Conservation (phyloP, 1,140 invertebrate genomes). For the Andricus grossulariae region DNA sequence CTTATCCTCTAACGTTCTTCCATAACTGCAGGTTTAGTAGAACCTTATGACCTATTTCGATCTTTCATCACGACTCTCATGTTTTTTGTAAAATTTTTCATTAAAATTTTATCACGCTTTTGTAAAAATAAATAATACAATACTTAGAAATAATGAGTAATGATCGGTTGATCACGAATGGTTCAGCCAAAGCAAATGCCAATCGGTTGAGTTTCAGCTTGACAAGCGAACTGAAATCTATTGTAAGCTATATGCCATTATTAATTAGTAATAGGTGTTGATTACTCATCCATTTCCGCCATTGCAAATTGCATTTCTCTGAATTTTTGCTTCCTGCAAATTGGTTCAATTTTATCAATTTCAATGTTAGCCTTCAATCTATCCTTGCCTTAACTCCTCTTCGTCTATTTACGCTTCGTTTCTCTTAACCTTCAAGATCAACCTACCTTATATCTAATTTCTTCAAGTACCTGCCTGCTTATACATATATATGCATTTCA, state of each 20-base stretch:
- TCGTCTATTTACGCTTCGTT: slow-evolving; percentile 18
- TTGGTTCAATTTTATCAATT: slow-evolving; percentile 7
- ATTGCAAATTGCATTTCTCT: neutral
- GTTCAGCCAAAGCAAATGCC: neutral
- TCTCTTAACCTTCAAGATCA: slow-evolving; percentile 17
- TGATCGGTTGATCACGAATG: neutral
- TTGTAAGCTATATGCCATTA: neutral
- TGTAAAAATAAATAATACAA: neutral
- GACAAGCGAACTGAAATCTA: neutral
- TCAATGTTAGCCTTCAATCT: slow-evolving; percentile 5
- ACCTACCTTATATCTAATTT: slow-evolving; percentile 15
- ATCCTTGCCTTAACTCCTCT: neutral
- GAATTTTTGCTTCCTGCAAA: neutral
- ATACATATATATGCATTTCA: neutral
- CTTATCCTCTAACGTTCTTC: too few species aligned
- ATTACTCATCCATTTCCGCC: neutral
- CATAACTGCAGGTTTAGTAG: too few species aligned
- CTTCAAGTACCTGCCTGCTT: neutral
- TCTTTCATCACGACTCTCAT: too few species aligned
- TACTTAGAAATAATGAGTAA: neutral
- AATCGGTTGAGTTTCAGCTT: neutral
- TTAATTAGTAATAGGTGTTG: neutral
- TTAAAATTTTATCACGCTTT: too few species aligned
- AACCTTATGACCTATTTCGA: too few species aligned
- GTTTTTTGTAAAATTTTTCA: too few species aligned